Base-by-base conservation (phyloP, 2,888 invertebrate species). In the Muschampia plurimacula region DNA sequence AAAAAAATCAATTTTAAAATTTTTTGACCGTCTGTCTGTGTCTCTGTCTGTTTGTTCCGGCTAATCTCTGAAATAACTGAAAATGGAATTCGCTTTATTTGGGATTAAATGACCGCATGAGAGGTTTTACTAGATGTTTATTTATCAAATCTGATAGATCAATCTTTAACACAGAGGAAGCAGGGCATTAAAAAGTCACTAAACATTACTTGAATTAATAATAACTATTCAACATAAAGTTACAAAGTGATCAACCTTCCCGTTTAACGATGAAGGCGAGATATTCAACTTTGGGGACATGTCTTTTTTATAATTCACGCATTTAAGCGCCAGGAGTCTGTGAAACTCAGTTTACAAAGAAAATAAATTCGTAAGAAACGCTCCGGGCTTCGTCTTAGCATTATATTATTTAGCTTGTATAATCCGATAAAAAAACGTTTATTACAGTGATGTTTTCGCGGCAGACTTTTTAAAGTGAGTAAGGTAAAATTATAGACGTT, bases 271-370 rank as follows among this genome's bases (percentile, higher is more conserved):
- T 60, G 67, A 67, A 70, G 41, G 44, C 60, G 22, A 71, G 72
- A 60, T 72, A 62, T 65, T 59, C 70, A 70, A 70, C 65, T 65
- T 65, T 49, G 49, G 67, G 72, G 66, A 67, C 62, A 67, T 72
- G 59, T 67, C 66, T 67, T 72, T 72, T 72, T 72, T 72, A 72
- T 72, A 72, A 72, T 72, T 67, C 72, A 72, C 60, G 60, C 62
- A 67, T 72, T 72, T 67, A 67, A 67, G 67, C 72, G 67, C 49
- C 72, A 62, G 32, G 52, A 72, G 72, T 57, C 57, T 57, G 57
- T 72, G 55, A 72, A 72, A 67, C 67, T 62, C 49, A 63, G 72
- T 67, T 52, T 67, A 67, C 67, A 62, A 52, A 49, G 52, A 41
- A 67, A 66, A 72, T 72, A 72, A 72, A 72, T 72, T 72, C 62